Evolutionary conservation across 2,113 vertebrate genomes (phyloP).

Genomic region (Spilogale gracilis): DNA sequence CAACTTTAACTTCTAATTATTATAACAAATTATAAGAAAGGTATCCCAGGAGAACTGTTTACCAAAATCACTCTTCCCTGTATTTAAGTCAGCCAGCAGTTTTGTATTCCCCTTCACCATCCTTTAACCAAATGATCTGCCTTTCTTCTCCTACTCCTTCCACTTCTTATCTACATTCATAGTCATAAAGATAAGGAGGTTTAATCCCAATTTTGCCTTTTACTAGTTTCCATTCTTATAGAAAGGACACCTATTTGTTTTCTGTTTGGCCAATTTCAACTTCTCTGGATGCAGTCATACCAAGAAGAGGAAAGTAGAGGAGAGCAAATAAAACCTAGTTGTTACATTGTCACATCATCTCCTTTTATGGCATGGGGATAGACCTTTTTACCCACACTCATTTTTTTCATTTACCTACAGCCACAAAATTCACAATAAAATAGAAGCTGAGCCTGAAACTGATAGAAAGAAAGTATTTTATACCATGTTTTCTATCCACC

Average conservation of each 20-base stretch:
- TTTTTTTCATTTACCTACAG: neutral
- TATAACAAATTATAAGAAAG: neutral
- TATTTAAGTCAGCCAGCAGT: neutral
- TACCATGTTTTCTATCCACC: neutral
- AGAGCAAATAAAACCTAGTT: neutral
- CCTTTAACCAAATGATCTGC: neutral
- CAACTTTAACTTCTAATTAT: neutral
- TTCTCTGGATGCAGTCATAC: neutral
- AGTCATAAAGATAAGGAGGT: neutral
- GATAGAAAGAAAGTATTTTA: neutral
- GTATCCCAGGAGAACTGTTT: neutral
- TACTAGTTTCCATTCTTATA: neutral
- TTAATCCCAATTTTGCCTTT: neutral
- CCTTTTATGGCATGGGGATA: neutral
- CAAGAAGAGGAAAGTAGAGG: neutral
- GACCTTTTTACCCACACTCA: neutral
- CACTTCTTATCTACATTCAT: neutral
- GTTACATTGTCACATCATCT: neutral
- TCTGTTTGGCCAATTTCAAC: neutral
- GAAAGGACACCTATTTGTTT: neutral
- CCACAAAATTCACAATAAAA: neutral
- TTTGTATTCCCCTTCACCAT: neutral
- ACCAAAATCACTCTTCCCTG: slow-evolving; percentile 10
- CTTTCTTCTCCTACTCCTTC: neutral
- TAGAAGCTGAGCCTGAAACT: neutral